Evolutionary conservation across 2,113 vertebrate genomes (phyloP).

Genomic region (Laticauda colubrina): DNA sequence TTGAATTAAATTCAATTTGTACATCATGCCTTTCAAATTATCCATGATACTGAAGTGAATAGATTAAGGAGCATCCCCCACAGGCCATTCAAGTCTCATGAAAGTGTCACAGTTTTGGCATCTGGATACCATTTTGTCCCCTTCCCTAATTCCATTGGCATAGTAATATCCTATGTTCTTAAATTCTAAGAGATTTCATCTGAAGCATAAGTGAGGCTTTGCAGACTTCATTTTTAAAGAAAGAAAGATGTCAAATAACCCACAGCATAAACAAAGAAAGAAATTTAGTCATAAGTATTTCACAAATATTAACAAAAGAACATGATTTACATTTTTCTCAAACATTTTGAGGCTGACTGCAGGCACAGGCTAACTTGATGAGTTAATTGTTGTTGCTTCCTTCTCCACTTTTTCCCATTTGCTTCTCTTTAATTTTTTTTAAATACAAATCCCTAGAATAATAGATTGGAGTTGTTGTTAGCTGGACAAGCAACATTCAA

Average conservation of each 20-base stretch:
- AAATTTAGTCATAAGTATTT: neutral
- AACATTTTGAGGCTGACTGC: neutral
- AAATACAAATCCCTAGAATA: neutral
- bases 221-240: neutral
- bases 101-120: neutral
- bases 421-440: neutral
- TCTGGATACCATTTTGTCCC: neutral
- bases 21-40: neutral
- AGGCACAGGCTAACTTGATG: neutral
- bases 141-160: neutral
- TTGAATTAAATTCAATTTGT: neutral
- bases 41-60: neutral
- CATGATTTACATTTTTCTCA: neutral
- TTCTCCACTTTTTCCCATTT: neutral
- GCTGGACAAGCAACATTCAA: neutral
- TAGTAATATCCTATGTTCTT: neutral
- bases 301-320: neutral
- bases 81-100: neutral
- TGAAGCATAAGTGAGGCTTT: neutral
- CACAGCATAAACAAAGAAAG: neutral
- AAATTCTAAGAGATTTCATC: neutral
- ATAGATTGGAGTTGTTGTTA: neutral
- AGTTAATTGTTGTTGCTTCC: neutral
- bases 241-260: neutral
- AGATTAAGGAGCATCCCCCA: neutral